Percentiles rank a stretch among this genome's conserved stretches.
Conservation (phyloP, 2,888 invertebrate genomes). For the Pristionchus mayeri region DNA sequence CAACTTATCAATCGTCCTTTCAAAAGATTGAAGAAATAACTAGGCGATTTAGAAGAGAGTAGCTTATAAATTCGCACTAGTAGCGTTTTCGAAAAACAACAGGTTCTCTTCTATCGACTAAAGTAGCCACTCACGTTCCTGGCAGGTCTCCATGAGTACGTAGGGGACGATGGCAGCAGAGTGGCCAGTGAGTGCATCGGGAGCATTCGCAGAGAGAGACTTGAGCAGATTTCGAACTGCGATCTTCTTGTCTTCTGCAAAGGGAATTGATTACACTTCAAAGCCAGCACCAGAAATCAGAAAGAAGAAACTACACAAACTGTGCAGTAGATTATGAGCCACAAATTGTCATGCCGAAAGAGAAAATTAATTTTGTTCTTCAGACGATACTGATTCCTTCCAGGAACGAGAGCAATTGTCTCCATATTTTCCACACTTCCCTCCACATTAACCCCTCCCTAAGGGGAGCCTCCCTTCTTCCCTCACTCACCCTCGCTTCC, state of each 20-base stretch:
- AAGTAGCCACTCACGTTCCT: slow-evolving; percentile 49
- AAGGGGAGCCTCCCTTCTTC: not conserved
- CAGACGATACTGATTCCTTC: too few relatives aligned
- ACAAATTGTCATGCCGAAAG: too few relatives aligned
- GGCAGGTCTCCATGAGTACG: slow-evolving; percentile 61
- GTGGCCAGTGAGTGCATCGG: slow-evolving; percentile 58
- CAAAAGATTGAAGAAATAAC: not conserved
- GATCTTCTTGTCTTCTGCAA: slow-evolving; percentile 60
- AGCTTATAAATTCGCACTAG: not conserved
- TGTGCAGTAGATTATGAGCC: too few relatives aligned
- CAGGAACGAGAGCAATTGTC: not conserved
- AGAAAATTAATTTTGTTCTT: too few relatives aligned
- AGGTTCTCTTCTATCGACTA: not conserved
- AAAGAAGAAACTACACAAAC: too few relatives aligned
- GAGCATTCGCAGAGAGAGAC: slow-evolving; percentile 59
- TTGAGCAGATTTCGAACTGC: slow-evolving; percentile 61
- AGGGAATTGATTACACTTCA: not conserved
- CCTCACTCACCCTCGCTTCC: slow-evolving; percentile 44
- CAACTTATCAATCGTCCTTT: too few relatives aligned
- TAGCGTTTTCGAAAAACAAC: not conserved
- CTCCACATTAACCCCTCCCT: too few relatives aligned
- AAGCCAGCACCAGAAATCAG: too few relatives aligned
- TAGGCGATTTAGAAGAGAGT: not conserved
- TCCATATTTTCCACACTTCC: not conserved
- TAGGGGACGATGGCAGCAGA: slow-evolving; percentile 60